Conservation (phyloP, 2,888 invertebrate genomes). For the Eristalinus aeneus region DNA sequence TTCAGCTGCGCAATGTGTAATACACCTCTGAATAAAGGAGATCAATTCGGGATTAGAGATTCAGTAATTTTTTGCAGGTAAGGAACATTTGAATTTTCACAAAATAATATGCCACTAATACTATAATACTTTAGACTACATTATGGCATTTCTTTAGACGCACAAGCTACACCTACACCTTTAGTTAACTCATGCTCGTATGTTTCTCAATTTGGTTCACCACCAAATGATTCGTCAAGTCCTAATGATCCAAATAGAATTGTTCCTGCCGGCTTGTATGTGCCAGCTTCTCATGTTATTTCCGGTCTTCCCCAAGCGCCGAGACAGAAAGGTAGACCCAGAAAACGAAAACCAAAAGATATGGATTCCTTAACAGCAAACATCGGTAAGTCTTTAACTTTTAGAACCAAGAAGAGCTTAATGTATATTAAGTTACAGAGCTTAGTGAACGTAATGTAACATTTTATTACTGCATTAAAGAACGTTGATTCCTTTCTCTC, state of each 20-base stretch:
- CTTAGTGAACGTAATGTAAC: too few relatives aligned
- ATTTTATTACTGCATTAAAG: not conserved
- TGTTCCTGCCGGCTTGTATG: constrained; percentile 82
- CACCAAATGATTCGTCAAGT: constrained; percentile 80
- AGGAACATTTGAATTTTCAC: constrained; percentile 14
- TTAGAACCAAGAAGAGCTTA: too few relatives aligned
- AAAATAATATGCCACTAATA: constrained; percentile 2
- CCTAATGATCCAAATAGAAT: constrained; percentile 80
- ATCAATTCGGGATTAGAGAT: constrained; percentile 96
- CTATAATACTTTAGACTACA: constrained; percentile 76
- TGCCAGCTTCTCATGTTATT: constrained; percentile 82
- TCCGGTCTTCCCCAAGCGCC: constrained; percentile 84
- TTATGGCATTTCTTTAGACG: constrained; percentile 79
- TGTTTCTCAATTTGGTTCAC: constrained; percentile 81
- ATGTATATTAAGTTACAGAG: too few relatives aligned
- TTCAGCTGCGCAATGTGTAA: constrained; percentile 96
- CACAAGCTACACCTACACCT: constrained; percentile 78
- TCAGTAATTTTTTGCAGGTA: constrained; percentile 93
- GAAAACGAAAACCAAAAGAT: constrained; percentile 96
- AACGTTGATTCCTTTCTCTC: not conserved
- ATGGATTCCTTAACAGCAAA: constrained; percentile 92
- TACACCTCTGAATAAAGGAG: constrained; percentile 93
- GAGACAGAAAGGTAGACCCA: constrained; percentile 94
- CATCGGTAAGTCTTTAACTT: constrained; percentile 85
- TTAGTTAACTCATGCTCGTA: constrained; percentile 82